Base-by-base conservation (phyloP, 2,888 invertebrate species). In the Anaspis maculata region DNA sequence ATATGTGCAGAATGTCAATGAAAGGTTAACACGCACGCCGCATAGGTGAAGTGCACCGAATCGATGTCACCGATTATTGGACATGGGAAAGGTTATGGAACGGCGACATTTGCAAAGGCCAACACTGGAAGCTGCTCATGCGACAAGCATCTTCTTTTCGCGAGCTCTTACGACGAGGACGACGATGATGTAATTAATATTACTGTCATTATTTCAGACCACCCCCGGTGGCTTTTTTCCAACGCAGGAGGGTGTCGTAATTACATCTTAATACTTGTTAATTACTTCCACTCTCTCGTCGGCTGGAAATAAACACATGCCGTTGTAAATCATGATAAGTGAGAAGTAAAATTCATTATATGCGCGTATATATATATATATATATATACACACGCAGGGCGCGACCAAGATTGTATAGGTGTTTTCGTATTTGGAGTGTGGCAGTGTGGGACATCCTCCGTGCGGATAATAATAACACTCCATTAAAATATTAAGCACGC, bases 401-500 rank as follows among this genome's bases (percentile, higher is more conserved):
- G n/a, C n/a, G 32, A 19, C 22, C 27, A 37, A 32, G 37, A 32
- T 32, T 29, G 19, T 19, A 32, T 32, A 37, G 37, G 37, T 37
- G 48, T 47, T 36, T 45, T 45, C 34, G 42, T 48, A 40, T n/a
- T n/a, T n/a, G n/a, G n/a, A n/a, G n/a, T n/a, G n/a, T n/a, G n/a
- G n/a, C n/a, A 39, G 44, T 45, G 45, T 34, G 42, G 41, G 42
- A 41, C 46, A 51, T 51, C 49, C 51, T 50, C 47, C 41, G 44
- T 45, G 46, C 45, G 49, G 49, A 48, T 49, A 52, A 52, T 54
- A 53, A 54, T 53, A 54, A 52, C 52, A 52, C 52, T 52, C 52
- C 50, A 54, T 54, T 54, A 56, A 54, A 56, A 54, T 51, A 49
- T n/a, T 54, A 54, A 54, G 54, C 52, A 49, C 49, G 46, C 46